These are phyloP conservation scores for Pararge aegeria DNA, from an alignment of 1,140 invertebrate species.

Conservation along the genomic window DNA sequence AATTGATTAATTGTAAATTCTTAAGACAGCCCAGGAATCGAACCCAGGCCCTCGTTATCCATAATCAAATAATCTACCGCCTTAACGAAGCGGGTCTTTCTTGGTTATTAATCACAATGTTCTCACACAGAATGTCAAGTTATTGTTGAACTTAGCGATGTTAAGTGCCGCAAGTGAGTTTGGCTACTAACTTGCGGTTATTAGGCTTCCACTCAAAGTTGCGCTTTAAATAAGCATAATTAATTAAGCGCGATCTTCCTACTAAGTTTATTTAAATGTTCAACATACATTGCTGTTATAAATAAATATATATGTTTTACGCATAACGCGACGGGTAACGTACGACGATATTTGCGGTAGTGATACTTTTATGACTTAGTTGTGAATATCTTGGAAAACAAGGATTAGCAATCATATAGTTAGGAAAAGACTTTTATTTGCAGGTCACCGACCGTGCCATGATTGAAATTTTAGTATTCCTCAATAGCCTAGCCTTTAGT, in stretches of 20 bases:
- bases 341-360: background rate
- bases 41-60: no score
- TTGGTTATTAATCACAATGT: background rate
- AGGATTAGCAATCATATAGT: background rate
- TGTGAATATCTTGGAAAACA: conserved; percentile 8
- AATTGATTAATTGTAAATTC: no score
- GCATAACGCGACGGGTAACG: conserved; percentile 9
- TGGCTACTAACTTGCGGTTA: conserved; percentile 53
- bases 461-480: no score
- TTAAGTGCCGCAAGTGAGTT: conserved; percentile 53
- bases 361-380: conserved; percentile 26
- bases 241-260: background rate
- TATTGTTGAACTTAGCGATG: conserved; percentile 64
- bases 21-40: no score
- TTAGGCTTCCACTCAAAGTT: conserved; percentile 37
- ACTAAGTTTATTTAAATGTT: background rate
- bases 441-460: no score
- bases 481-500: no score
- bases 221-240: background rate
- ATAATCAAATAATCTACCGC: no score
- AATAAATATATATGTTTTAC: background rate
- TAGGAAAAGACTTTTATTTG: no score
- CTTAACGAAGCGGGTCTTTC: no score
- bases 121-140: conserved; percentile 24
- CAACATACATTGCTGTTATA: conserved; percentile 3